Evolutionary conservation across 2,888 invertebrate species (phyloP).

Genomic region (Neria commutata): DNA sequence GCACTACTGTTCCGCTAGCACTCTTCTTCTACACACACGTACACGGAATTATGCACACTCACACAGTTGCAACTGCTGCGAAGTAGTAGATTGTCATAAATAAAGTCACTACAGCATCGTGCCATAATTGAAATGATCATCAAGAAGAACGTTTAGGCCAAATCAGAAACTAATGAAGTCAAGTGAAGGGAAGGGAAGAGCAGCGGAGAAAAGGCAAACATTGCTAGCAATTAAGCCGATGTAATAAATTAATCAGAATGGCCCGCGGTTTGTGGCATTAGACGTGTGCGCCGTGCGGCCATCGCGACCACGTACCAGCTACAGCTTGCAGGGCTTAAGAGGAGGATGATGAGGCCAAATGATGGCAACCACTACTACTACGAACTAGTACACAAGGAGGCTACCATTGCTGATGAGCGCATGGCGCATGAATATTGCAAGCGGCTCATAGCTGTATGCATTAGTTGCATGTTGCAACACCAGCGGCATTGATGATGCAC

Average conservation of each 20-base stretch:
- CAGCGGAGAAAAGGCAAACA: constrained; percentile 29
- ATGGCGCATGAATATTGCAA: neutral
- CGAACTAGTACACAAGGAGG: neutral
- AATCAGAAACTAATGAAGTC: neutral
- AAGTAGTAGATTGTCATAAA: too few relatives aligned
- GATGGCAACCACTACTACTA: neutral
- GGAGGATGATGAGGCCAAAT: neutral
- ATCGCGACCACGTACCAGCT: neutral
- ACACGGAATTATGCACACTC: too few relatives aligned
- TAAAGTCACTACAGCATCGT: too few relatives aligned
- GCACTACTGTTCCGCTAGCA: too few relatives aligned
- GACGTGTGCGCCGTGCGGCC: neutral
- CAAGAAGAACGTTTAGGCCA: neutral
- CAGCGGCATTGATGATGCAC: neutral
- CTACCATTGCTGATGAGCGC: neutral
- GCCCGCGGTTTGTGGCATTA: constrained; percentile 8
- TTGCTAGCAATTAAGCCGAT: constrained; percentile 47
- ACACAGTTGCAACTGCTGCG: too few relatives aligned
- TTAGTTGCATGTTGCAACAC: neutral
- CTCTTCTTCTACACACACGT: too few relatives aligned
- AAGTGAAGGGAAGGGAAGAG: too few relatives aligned
- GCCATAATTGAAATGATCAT: neutral
- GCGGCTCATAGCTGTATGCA: neutral
- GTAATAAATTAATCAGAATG: constrained; percentile 48
- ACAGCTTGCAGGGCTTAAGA: neutral